A percentile compares a stretch with the other conserved stretches of the same genome.
Evolutionary conservation across 2,888 invertebrate species (phyloP).

Genomic region (Conistra vaccinii): DNA sequence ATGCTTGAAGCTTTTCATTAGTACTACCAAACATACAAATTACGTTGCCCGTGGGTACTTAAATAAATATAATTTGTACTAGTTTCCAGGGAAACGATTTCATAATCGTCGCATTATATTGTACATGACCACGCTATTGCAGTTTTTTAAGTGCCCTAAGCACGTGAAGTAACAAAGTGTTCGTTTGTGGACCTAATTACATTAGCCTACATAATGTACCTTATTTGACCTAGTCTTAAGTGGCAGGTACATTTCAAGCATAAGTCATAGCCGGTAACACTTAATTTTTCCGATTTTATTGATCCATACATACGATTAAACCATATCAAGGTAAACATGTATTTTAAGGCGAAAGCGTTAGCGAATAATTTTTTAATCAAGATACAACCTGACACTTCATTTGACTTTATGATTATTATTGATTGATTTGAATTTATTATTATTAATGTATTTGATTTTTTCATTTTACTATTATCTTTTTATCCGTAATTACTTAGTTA

Average conservation of each 20-base stretch:
- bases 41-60: conserved; percentile 22
- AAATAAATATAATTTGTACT: conserved; percentile 57
- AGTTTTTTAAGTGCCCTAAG: conserved; percentile 69
- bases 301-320: conserved; percentile 4
- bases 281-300: conserved; percentile 5
- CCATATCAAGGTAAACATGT: not conserved
- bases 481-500: too few species aligned
- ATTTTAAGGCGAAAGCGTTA: not conserved
- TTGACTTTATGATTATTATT: too few species aligned
- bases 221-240: conserved; percentile 36
- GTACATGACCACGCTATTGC: conserved; percentile 74
- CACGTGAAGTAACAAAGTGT: conserved; percentile 74
- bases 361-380: too few species aligned
- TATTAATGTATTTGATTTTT: too few species aligned
- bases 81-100: conserved; percentile 63
- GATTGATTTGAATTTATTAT: too few species aligned
- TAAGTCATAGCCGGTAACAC: not conserved
- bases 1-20: conserved; percentile 33
- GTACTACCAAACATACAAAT: conserved; percentile 15
- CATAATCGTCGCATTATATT: conserved; percentile 73
- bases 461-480: too few species aligned
- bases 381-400: too few species aligned
- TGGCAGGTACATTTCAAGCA: conserved; percentile 8
- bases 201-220: conserved; percentile 32
- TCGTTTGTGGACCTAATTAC: conserved; percentile 64